phyloP scores from a whole-genome alignment of 2,797 vertebrate genomes.

The Urocyon cinereoargenteus region DNA sequence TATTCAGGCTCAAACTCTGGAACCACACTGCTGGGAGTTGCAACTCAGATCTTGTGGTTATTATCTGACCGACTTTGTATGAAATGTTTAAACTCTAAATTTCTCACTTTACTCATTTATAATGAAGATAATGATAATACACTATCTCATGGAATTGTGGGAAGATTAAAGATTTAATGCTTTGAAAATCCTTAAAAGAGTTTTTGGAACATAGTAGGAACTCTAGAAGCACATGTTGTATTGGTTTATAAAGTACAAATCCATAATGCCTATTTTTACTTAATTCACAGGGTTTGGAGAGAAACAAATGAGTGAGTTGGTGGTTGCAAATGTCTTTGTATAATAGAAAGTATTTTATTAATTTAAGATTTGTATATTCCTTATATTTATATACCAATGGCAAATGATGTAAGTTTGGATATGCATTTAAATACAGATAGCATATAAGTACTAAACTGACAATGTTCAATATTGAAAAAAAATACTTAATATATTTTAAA shows the following conservation, averaged over 20 bases:
- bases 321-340: not conserved
- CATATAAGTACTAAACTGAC: not conserved
- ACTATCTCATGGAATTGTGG: not conserved
- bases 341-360: not conserved
- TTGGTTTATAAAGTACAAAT: not conserved
- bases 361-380: not conserved
- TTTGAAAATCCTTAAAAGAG: not conserved
- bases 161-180: not conserved
- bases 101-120: not conserved
- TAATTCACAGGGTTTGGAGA: not conserved
- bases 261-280: not conserved
- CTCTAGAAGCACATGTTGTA: not conserved
- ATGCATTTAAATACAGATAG: not conserved
- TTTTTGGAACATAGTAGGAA: not conserved
- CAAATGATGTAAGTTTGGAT: not conserved
- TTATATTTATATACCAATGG: not conserved
- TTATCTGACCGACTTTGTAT: not conserved
- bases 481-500: conserved; percentile 32
- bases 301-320: not conserved
- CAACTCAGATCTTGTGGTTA: not conserved
- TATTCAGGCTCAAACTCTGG: not conserved
- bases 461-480: not conserved
- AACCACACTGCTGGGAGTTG: not conserved
- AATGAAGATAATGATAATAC: not conserved
- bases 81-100: not conserved